Conservation (phyloP, 2,113 vertebrate species). For the Synchiropus splendidus region DNA sequence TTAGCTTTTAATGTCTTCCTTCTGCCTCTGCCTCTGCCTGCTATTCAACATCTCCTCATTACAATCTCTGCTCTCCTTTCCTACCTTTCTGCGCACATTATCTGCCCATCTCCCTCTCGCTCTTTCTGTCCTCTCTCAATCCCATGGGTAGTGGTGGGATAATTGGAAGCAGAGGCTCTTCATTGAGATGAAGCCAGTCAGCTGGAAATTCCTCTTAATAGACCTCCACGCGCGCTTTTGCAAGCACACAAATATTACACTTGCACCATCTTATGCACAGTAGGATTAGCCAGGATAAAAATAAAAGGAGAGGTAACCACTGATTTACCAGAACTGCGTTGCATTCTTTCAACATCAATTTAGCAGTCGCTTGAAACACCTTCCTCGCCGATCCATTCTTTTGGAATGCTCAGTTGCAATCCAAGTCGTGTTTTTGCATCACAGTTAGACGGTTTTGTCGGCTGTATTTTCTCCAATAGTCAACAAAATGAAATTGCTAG, state of each 20-base stretch:
- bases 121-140: slow-evolving; percentile 10
- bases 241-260: not conserved
- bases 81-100: slow-evolving; percentile 9
- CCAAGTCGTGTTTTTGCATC: too few species aligned
- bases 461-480: too few species aligned
- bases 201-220: slow-evolving; percentile 60
- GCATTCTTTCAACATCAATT: too few species aligned
- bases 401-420: too few species aligned
- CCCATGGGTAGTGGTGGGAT: slow-evolving; percentile 38
- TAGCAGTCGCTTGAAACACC: too few species aligned
- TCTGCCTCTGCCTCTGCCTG: slow-evolving; percentile 1
- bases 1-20: slow-evolving; percentile 2
- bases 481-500: too few species aligned
- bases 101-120: slow-evolving; percentile 5
- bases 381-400: too few species aligned
- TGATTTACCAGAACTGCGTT: too few species aligned
- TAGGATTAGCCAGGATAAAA: too few species aligned
- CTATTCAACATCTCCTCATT: slow-evolving; percentile 12
- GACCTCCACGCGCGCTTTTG: slow-evolving; percentile 18
- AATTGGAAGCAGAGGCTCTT: slow-evolving; percentile 63
- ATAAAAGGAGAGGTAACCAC: too few species aligned
- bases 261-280: too few species aligned
- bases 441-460: too few species aligned
- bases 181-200: slow-evolving; percentile 56
- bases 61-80: slow-evolving; percentile 7